Conservation (phyloP, 2,113 vertebrate genomes). For the Toxotes chatareus region DNA sequence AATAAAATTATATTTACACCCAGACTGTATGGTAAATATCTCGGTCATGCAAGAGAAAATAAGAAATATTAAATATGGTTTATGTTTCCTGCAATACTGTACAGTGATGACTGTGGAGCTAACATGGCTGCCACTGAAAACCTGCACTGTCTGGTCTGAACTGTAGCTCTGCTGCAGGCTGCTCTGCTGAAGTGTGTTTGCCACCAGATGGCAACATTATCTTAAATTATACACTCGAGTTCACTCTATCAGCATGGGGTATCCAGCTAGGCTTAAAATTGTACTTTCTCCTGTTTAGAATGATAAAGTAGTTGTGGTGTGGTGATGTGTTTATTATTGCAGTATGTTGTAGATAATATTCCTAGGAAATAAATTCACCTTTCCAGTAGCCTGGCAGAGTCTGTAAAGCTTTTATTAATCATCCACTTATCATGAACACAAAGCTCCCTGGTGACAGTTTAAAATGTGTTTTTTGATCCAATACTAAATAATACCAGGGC, state of each 20-base stretch:
- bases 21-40: neutral
- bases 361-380: neutral
- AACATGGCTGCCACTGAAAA: conserved; percentile 71
- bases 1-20: neutral
- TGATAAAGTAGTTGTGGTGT: neutral
- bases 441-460: neutral
- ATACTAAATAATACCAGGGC: neutral
- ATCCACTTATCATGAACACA: neutral
- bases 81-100: neutral
- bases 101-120: conserved; percentile 1
- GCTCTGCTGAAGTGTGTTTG: neutral
- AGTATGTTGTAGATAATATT: conserved; percentile 10
- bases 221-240: neutral
- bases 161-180: conserved; percentile 15
- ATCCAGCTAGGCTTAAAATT: neutral
- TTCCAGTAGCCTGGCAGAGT: neutral
- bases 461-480: neutral
- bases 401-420: neutral
- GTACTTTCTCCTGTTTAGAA: neutral
- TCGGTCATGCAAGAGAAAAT: neutral
- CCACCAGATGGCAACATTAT: conserved; percentile 70
- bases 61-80: neutral
- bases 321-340: neutral
- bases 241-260: neutral
- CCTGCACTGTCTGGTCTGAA: conserved; percentile 27